Base-by-base conservation (phyloP, 2,113 vertebrate species). In the Chaetura pelagica region DNA sequence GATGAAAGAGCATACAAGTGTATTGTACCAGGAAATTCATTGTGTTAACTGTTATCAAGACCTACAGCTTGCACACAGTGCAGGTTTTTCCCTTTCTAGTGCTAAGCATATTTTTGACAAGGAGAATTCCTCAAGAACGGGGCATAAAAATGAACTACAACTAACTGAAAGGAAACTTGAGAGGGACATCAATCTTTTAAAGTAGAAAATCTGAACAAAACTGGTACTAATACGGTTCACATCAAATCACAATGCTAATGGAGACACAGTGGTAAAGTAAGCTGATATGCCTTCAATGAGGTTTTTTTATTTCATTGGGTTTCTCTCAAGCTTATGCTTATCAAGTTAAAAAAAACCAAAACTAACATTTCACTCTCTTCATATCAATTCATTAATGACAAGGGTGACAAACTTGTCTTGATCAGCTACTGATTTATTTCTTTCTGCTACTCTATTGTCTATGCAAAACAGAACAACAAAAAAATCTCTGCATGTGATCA, bases 371-470 rank as follows among this genome's bases (percentile, higher is more conserved):
- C 80, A 48, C 64, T 95, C 87, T 79, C 75, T 96, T 93, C 66
- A 55, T 90, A 94, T 95, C 93, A 96, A 92, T 86, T 94, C 21
- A 30, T 96, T 97, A 97, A 97, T 91, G 79, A 91, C 84, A 97
- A 91, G 77, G 59, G 84, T 94, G 85, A 92, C 69, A 76, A 94
- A 96, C 89, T 71, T 94, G 73, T 89, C 93, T 96, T 93, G 87
- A 97, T 95, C 94, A 94, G 84, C 67, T 96, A 87, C 84, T 97
- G 95, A 96, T 96, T 98, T 94, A 84, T 92, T 97, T 93, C 71
- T 96, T 96, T 88, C 89, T 90, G 52, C 86, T 93, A 95, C 77
- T 64, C 40, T 93, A 27, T 35, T 96, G 72, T 92, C 79, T 51
- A 44, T 83, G 69, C 92, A 96, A 94, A 97, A 92, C 66, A 91